These are phyloP conservation scores for Polydrusus cervinus DNA, from an alignment of 2,888 invertebrate genomes.

Conservation along the genomic window DNA sequence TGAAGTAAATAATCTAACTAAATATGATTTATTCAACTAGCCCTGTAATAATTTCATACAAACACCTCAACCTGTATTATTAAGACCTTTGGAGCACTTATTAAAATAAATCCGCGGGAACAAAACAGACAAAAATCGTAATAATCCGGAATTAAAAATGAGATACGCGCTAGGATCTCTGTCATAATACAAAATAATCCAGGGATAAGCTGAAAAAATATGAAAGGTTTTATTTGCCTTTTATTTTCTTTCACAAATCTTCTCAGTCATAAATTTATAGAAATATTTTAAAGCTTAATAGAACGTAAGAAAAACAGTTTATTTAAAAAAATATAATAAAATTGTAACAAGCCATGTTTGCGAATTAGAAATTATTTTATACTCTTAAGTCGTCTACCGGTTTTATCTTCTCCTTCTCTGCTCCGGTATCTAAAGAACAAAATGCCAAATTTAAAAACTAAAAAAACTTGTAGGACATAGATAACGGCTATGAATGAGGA, in stretches of 20 bases:
- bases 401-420: too few species aligned
- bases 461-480: too few species aligned
- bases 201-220: conserved; percentile 41
- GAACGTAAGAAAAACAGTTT: background rate
- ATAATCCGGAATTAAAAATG: conserved; percentile 71
- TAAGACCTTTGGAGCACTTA: conserved; percentile 4
- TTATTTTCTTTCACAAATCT: conserved; percentile 57
- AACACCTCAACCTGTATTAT: background rate
- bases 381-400: too few species aligned
- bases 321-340: too few species aligned
- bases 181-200: conserved; percentile 58
- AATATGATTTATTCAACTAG: too few species aligned
- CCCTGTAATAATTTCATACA: background rate
- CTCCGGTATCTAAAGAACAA: too few species aligned
- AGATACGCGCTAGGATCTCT: conserved; percentile 66
- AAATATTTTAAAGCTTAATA: background rate
- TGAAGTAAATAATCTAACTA: too few species aligned
- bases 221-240: conserved; percentile 33
- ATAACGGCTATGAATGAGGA: too few species aligned
- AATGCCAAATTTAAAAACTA: too few species aligned
- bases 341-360: too few species aligned
- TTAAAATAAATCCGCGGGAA: background rate
- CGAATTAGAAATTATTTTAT: too few species aligned
- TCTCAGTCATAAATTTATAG: conserved; percentile 36
- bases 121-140: conserved; percentile 65